phyloP scores from a whole-genome alignment of 1,140 invertebrate species.

The Phenacoccus solenopsis region DNA sequence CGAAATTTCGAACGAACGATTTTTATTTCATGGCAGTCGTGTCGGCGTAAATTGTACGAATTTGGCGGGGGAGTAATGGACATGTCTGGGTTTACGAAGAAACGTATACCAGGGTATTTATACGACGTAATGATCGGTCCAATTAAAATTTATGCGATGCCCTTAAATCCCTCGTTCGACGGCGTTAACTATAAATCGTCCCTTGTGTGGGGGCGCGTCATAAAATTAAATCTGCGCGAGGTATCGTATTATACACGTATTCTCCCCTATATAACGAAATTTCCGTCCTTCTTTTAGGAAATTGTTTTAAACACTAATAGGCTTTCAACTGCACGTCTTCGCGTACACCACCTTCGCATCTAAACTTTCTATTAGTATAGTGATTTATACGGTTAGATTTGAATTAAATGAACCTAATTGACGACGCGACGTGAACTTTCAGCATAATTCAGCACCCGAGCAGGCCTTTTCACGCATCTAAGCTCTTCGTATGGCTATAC shows the following conservation, averaged over 20 bases:
- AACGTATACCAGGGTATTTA: background rate
- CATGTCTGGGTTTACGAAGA: too few species aligned
- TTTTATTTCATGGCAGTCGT: too few species aligned
- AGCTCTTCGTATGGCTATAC: too few species aligned
- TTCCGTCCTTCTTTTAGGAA: background rate
- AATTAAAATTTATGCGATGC: background rate
- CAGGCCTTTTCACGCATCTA: too few species aligned
- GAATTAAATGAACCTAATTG: background rate
- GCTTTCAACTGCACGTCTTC: background rate
- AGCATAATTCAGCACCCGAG: background rate
- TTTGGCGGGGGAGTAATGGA: too few species aligned
- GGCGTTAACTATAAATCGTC: background rate
- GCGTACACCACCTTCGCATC: background rate
- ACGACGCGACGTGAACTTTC: background rate
- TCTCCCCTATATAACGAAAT: conserved; percentile 1
- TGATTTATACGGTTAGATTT: background rate
- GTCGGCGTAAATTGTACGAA: too few species aligned
- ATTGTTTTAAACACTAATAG: background rate
- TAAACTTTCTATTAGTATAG: background rate
- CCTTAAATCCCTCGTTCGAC: background rate
- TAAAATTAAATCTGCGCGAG: background rate
- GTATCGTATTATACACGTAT: background rate
- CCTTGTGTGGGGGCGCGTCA: background rate
- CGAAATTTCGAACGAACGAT: too few species aligned
- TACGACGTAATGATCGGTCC: background rate